Percentiles rank a stretch among this genome's conserved stretches.
phyloP scores from a whole-genome alignment of 2,797 vertebrate genomes.

The Odontamblyopus lacepedii region DNA sequence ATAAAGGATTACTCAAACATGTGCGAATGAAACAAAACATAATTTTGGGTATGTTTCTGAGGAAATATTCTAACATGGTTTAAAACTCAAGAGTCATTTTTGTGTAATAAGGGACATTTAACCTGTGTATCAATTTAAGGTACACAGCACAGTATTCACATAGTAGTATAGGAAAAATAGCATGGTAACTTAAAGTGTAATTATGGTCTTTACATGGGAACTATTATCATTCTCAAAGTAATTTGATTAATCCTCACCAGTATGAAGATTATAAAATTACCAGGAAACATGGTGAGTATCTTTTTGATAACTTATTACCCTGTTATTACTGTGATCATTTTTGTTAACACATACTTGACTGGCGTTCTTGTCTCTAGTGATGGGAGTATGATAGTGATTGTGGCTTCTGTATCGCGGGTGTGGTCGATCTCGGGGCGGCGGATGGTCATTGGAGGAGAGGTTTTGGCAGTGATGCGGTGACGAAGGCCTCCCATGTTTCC shows the following conservation, averaged over 20 bases:
- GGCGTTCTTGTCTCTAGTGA: constrained; percentile 84
- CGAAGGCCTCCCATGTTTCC: constrained; percentile 94
- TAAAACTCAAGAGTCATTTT: no score
- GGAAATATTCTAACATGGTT: no score
- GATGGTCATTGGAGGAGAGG: constrained; percentile 87
- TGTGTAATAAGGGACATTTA: background rate
- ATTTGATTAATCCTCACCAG: background rate
- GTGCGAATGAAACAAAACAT: no score
- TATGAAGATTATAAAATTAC: no score
- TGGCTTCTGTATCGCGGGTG: constrained; percentile 87
- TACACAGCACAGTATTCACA: background rate
- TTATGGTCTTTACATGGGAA: background rate
- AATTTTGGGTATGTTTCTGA: no score
- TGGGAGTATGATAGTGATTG: constrained; percentile 88
- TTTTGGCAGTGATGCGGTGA: constrained; percentile 92
- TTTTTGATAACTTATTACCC: background rate
- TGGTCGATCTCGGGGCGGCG: constrained; percentile 89
- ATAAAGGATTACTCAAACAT: no score
- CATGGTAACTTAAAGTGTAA: background rate
- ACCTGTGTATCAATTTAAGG: background rate
- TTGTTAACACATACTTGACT: constrained; percentile 81
- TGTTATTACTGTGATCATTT: no score
- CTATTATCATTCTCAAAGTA: no score
- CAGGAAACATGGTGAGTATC: background rate
- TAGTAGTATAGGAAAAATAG: background rate